A percentile compares a stretch with the other conserved stretches of the same genome.
Conservation (phyloP, 2,797 vertebrate species). For the Rhynchonycteris naso region DNA sequence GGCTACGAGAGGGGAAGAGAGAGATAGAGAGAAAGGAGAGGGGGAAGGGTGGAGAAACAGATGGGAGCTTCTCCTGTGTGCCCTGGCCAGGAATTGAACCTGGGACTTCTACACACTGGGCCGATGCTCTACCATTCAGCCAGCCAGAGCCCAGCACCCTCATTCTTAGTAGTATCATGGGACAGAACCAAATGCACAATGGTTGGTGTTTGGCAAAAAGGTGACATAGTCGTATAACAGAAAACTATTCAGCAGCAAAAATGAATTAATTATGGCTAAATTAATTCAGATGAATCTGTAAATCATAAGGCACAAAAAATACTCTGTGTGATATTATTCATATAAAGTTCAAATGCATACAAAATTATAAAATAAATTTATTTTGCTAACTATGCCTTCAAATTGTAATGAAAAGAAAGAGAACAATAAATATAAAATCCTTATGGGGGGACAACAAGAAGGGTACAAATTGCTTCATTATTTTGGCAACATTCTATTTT, state of each 20-base stretch:
- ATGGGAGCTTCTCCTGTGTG: no score
- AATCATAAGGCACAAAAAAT: neutral
- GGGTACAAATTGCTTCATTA: neutral
- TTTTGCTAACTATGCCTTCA: slow-evolving; percentile 8
- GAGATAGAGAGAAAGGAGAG: no score
- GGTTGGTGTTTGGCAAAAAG: neutral
- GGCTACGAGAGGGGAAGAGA: no score
- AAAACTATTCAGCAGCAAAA: neutral
- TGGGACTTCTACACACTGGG: no score
- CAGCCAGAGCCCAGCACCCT: neutral
- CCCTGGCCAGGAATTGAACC: no score
- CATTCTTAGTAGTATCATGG: neutral
- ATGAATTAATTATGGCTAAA: neutral
- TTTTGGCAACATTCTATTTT: neutral
- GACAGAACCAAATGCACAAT: neutral
- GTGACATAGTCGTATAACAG: fast-evolving
- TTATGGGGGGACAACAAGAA: fast-evolving
- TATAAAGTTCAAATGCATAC: neutral
- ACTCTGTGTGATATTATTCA: neutral
- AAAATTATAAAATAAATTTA: neutral
- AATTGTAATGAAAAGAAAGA: neutral
- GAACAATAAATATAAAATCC: neutral
- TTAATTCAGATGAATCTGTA: neutral
- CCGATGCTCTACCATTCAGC: no score
- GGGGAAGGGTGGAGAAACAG: no score